phyloP scores from a whole-genome alignment of 2,113 vertebrate genomes.

The Falco punctatus region DNA sequence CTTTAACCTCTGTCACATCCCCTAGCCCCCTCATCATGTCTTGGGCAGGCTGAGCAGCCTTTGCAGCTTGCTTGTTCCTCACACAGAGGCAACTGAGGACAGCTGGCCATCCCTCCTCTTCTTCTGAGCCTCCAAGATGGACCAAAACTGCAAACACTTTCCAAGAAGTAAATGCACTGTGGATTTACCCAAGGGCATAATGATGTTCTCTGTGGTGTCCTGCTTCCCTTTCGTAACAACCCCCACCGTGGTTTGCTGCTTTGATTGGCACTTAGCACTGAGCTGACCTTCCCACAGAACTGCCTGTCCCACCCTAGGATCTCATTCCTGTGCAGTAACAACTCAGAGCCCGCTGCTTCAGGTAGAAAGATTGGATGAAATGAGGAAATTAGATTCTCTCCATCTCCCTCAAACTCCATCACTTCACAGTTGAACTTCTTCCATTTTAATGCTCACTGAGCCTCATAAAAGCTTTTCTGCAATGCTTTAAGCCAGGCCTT shows the following conservation, averaged over 20 bases:
- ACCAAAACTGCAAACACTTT: not conserved
- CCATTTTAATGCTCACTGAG: not conserved
- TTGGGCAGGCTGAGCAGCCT: not conserved
- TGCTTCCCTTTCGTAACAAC: not conserved
- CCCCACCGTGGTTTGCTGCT: not conserved
- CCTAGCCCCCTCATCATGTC: not conserved
- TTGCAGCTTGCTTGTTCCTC: not conserved
- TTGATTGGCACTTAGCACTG: not conserved
- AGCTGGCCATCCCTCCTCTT: not conserved
- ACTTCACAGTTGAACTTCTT: not conserved
- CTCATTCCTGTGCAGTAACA: not conserved
- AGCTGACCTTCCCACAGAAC: not conserved
- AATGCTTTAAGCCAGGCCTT: not conserved
- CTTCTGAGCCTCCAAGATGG: not conserved
- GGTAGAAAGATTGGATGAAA: not conserved
- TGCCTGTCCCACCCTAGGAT: not conserved
- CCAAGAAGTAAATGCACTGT: not conserved
- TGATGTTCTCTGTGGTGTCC: not conserved
- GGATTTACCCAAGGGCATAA: not conserved
- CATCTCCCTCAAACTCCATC: not conserved
- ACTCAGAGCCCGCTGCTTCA: not conserved
- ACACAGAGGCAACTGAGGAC: accelerated
- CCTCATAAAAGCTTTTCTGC: not conserved
- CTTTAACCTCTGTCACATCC: not conserved
- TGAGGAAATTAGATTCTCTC: not conserved